phyloP scores from a whole-genome alignment of 2,888 invertebrate genomes.

The Meteorus cinctellus region DNA sequence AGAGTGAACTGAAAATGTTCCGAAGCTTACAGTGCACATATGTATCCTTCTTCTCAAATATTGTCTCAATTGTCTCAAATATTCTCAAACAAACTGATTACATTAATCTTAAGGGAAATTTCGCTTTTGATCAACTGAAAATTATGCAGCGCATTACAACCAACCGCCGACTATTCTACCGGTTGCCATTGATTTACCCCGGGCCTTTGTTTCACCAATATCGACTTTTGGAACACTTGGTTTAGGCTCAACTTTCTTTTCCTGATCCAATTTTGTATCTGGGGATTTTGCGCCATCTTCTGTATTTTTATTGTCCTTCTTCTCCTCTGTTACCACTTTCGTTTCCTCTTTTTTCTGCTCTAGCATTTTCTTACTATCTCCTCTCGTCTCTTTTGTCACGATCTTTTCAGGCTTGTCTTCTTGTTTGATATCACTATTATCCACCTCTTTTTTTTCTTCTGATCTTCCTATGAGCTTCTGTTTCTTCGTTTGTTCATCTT shows the following conservation, averaged over 20 bases:
- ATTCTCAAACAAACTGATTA: too few species aligned
- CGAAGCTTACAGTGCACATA: neutral
- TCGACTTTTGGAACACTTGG: constrained; percentile 50
- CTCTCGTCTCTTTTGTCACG: constrained; percentile 44
- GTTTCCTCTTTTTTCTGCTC: constrained; percentile 34
- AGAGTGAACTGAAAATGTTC: too few species aligned
- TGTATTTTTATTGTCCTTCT: constrained; percentile 4
- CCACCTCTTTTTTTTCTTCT: neutral
- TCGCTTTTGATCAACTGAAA: neutral
- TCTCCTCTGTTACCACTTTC: constrained; percentile 16
- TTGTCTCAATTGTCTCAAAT: too few species aligned
- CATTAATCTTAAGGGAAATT: constrained; percentile 1
- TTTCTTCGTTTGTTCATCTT: constrained; percentile 49
- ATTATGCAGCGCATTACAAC: constrained; percentile 74
- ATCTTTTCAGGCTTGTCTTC: constrained; percentile 38
- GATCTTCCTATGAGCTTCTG: constrained; percentile 41
- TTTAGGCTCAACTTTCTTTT: constrained; percentile 54
- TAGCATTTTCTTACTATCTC: constrained; percentile 46
- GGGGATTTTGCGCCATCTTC: constrained; percentile 42
- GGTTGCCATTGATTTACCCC: constrained; percentile 83
- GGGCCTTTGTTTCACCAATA: constrained; percentile 73
- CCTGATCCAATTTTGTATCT: constrained; percentile 53
- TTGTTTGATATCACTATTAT: constrained; percentile 16
- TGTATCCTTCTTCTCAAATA: neutral
- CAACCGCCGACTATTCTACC: constrained; percentile 84